Conservation (phyloP, 1,140 invertebrate genomes). For the Hesperophylax magnus region DNA sequence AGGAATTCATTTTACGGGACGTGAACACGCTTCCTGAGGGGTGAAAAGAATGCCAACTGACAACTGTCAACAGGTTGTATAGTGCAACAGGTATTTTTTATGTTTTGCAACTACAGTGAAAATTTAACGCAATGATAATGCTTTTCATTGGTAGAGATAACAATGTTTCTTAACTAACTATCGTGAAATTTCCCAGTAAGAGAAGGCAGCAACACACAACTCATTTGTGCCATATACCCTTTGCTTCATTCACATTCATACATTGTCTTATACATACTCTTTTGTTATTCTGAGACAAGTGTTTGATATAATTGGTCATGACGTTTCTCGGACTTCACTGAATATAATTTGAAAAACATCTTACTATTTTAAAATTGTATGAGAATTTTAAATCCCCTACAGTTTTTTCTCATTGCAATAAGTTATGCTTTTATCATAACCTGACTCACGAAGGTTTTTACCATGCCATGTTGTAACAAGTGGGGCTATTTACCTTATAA, state of each 20-base stretch:
- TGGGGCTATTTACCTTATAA: not conserved
- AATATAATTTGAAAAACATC: not conserved
- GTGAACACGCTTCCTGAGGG: not conserved
- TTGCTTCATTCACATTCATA: no score
- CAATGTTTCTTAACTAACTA: no score
- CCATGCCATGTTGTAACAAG: not conserved
- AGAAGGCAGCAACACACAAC: no score
- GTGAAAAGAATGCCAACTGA: not conserved
- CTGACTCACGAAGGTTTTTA: not conserved
- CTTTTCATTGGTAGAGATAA: no score
- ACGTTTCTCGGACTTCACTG: no score
- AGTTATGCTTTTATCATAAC: not conserved
- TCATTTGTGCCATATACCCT: no score
- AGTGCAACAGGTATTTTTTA: not conserved
- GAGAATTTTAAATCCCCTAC: no score
- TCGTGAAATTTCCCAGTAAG: no score
- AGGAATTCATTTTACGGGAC: conserved; percentile 19
- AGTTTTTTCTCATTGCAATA: not conserved
- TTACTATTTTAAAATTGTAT: not conserved
- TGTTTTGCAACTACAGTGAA: not conserved
- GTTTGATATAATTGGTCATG: no score
- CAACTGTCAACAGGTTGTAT: not conserved
- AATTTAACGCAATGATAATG: no score
- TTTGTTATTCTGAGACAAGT: no score
- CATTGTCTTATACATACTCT: no score